Percentiles rank a stretch among this genome's conserved stretches.
phyloP scores from a whole-genome alignment of 2,888 invertebrate genomes.

The Parasteatoda lunata region DNA sequence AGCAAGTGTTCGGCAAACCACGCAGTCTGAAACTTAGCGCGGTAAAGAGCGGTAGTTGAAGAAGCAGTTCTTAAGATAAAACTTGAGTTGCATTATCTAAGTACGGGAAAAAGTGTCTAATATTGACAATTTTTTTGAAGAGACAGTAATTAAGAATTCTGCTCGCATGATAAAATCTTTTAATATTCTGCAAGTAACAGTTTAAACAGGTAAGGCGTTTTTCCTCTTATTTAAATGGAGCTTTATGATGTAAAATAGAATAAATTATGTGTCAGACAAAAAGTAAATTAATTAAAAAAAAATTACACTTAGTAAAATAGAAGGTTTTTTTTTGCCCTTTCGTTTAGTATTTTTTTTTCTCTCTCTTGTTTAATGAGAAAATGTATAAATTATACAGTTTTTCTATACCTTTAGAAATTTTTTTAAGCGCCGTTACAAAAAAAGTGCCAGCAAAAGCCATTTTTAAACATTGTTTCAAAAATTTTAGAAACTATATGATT shows the following conservation, averaged over 20 bases:
- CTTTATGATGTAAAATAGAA: background rate
- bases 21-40: background rate
- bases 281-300: too few relatives aligned
- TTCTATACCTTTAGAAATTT: too few relatives aligned
- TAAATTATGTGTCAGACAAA: too few relatives aligned
- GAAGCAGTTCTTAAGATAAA: background rate
- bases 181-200: background rate
- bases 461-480: too few relatives aligned
- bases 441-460: too few relatives aligned
- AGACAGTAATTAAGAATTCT: background rate
- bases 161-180: background rate
- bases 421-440: too few relatives aligned
- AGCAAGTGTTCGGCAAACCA: background rate
- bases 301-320: too few relatives aligned
- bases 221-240: background rate
- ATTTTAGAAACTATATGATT: too few relatives aligned
- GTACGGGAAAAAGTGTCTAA: background rate
- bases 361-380: too few relatives aligned
- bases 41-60: conserved; percentile 5
- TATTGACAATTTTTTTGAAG: background rate
- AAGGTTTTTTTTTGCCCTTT: too few relatives aligned
- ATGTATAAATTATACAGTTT: too few relatives aligned
- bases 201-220: background rate
- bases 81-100: background rate
- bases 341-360: too few relatives aligned